Percentiles rank a stretch among this genome's conserved stretches.
Conservation (phyloP, 2,797 vertebrate species). For the Bradypus variegatus region DNA sequence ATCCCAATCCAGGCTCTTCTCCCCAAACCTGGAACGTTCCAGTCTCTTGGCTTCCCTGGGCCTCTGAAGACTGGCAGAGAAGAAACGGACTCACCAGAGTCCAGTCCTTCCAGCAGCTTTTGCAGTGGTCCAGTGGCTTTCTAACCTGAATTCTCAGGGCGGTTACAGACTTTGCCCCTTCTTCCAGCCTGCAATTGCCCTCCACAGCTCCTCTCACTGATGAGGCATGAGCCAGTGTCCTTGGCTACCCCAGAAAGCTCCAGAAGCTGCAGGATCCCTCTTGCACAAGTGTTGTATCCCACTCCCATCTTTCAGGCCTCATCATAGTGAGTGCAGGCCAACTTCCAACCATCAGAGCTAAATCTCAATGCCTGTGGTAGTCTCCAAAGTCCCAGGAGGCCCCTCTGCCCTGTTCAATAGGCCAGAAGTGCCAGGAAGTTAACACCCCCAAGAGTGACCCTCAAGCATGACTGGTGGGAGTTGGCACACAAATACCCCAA, state of each 20-base stretch:
- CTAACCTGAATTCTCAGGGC: neutral
- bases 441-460: neutral
- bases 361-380: neutral
- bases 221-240: neutral
- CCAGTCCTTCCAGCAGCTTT: neutral
- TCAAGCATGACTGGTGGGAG: neutral
- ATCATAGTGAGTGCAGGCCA: no score
- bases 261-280: neutral
- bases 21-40: neutral
- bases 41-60: no score
- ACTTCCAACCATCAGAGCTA: neutral
- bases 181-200: neutral
- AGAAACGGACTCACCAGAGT: accelerated
- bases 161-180: neutral
- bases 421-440: neutral
- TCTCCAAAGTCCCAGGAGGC: neutral
- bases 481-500: neutral
- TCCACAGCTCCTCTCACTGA: neutral
- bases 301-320: neutral
- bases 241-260: neutral
- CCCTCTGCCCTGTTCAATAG: neutral
- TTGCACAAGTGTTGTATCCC: neutral
- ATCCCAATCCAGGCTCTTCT: neutral
- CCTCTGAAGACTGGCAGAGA: neutral
- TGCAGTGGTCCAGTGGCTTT: accelerated